A percentile compares a stretch with the other conserved stretches of the same genome.
These are phyloP conservation scores for Lepidonotus clava DNA, from an alignment of 2,888 invertebrate genomes.

Conservation along the genomic window DNA sequence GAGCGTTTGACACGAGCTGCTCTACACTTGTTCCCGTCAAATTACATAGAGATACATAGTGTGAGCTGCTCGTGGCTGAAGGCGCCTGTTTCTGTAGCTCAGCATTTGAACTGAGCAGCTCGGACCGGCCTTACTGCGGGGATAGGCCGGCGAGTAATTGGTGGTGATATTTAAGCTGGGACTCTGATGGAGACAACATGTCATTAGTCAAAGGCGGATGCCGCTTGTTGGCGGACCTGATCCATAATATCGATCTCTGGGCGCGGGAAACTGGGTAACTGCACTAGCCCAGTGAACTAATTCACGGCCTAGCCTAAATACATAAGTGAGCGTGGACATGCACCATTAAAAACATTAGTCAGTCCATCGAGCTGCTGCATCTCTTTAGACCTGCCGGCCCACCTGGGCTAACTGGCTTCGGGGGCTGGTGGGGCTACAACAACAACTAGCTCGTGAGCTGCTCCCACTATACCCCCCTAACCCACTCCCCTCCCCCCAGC, in stretches of 20 bases:
- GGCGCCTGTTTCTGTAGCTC: background rate
- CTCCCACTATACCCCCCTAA: background rate
- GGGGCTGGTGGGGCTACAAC: no score
- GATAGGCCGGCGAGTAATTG: conserved; percentile 27
- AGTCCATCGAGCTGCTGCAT: background rate
- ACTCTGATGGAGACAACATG: conserved; percentile 39
- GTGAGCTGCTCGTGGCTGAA: background rate
- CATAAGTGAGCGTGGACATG: conserved; percentile 26
- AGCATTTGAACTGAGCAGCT: background rate
- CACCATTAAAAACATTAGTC: conserved; percentile 28
- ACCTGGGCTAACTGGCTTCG: no score
- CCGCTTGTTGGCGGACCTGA: background rate
- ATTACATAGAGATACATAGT: background rate
- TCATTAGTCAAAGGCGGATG: conserved; percentile 36
- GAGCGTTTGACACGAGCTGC: conserved; percentile 12
- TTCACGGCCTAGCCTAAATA: conserved; percentile 36
- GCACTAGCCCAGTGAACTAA: conserved; percentile 47
- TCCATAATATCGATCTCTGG: conserved; percentile 36
- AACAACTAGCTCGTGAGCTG: background rate
- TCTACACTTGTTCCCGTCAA: background rate
- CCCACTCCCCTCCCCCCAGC: background rate
- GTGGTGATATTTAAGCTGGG: conserved; percentile 45
- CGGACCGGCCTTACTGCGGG: background rate
- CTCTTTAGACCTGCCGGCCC: no score
- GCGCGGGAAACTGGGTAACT: conserved; percentile 41